phyloP scores from a whole-genome alignment of 2,888 invertebrate species.

The Pomacea canaliculata region DNA sequence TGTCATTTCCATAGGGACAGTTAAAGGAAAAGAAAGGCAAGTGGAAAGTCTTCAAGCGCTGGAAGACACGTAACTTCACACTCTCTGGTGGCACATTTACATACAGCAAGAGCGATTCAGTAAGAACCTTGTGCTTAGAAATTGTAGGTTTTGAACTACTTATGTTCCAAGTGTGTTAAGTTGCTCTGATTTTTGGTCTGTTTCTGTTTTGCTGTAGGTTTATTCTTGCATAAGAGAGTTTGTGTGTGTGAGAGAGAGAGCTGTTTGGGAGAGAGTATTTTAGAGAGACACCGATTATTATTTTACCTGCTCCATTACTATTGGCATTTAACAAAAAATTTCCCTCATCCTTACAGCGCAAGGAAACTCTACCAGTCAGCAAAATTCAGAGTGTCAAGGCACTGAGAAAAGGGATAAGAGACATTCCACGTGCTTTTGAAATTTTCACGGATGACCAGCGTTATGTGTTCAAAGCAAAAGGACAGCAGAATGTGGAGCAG shows the following conservation, averaged over 20 bases:
- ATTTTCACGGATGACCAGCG: slow-evolving; percentile 89
- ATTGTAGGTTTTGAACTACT: too few species aligned
- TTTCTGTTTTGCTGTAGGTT: too few species aligned
- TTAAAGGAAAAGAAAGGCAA: slow-evolving; percentile 92
- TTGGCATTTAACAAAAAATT: background rate
- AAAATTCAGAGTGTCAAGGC: slow-evolving; percentile 96
- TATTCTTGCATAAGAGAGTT: too few species aligned
- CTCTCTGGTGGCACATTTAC: slow-evolving; percentile 92
- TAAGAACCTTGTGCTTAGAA: slow-evolving; percentile 37
- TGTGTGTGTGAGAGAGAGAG: too few species aligned
- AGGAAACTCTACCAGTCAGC: slow-evolving; percentile 86
- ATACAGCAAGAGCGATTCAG: slow-evolving; percentile 72
- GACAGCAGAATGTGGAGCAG: slow-evolving; percentile 93
- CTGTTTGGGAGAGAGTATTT: too few species aligned
- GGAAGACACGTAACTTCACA: slow-evolving; percentile 95
- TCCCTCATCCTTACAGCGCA: slow-evolving; percentile 74
- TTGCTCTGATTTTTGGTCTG: too few species aligned
- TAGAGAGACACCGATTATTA: too few species aligned
- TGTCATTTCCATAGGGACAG: slow-evolving; percentile 75
- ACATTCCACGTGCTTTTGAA: slow-evolving; percentile 96
- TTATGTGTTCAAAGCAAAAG: slow-evolving; percentile 92
- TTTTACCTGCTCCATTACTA: too few species aligned
- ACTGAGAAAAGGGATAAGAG: slow-evolving; percentile 84
- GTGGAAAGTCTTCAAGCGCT: slow-evolving; percentile 90
- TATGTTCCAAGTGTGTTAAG: too few species aligned